Evolutionary conservation across 1,140 invertebrate genomes (phyloP), one percentile per base, ranked within the genome.

Genomic region (Bilobella aurantiaca): DNA sequence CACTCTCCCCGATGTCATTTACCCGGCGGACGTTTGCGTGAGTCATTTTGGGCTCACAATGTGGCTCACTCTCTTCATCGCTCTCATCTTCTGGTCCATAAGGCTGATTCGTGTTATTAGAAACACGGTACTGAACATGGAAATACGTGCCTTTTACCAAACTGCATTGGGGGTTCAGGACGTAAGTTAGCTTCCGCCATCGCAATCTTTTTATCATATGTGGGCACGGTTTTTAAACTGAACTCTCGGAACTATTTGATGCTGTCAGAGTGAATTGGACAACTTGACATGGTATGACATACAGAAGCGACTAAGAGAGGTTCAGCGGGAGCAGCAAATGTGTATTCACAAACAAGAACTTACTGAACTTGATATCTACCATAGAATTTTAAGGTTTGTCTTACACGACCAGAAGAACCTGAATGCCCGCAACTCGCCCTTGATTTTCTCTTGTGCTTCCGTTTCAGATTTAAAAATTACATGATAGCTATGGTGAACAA

Each of bases 401-500:
- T 42, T n/a, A n/a, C n/a, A n/a, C n/a, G n/a, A n/a, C n/a, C n/a
- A n/a, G n/a, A n/a, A n/a, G n/a, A n/a, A n/a, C n/a, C n/a, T n/a
- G n/a, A n/a, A n/a, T n/a, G n/a, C n/a, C n/a, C n/a, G n/a, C n/a
- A 23, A 62, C 27, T 58, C 12, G 14, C n/a, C n/a, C n/a, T n/a
- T 29, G 27, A 8, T 31, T 29, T 58, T 58, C 3, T 29, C 30
- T 58, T 31, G 73, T n/a, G n/a, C n/a, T n/a, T n/a, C n/a, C n/a
- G n/a, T n/a, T n/a, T n/a, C n/a, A 85, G 87, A 74, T 94, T 93
- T 78, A 91, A 95, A 78, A 99, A 99, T 80, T 99, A 99, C 77
- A 84, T 96, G 80, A 88, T 99, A 30, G 95, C 96, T 28, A 90
- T 99, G 87, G 87, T 98, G 53, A 98, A 99, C 79, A 97, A 98